Conservation (phyloP, 1,140 invertebrate species). For the Drosophila bocki region DNA sequence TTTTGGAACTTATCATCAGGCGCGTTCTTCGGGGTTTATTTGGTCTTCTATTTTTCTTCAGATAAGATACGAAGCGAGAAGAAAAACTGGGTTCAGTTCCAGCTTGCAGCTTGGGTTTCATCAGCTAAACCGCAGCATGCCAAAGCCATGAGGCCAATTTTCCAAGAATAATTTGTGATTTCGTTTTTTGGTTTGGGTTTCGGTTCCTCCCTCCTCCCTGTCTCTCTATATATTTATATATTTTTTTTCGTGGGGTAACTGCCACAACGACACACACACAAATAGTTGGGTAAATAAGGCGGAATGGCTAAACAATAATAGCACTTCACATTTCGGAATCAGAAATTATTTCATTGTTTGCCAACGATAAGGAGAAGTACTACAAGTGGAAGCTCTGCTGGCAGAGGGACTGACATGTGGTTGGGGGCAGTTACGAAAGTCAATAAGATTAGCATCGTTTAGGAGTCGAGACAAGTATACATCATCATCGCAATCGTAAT, state of each 20-base stretch:
- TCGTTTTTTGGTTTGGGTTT: constrained; percentile 37
- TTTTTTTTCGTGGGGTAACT: not conserved
- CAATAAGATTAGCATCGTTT: constrained; percentile 43
- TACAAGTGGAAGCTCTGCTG: constrained; percentile 20
- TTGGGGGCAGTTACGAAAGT: constrained; percentile 32
- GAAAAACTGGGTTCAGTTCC: constrained; percentile 36
- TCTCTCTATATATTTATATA: not conserved
- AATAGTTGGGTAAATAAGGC: constrained; percentile 36
- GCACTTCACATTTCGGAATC: constrained; percentile 38
- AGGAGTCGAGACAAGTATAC: constrained; percentile 1
- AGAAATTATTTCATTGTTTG: constrained; percentile 45
- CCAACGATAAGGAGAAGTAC: constrained; percentile 29
- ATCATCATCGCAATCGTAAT: not conserved
- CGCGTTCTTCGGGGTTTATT: constrained; percentile 11
- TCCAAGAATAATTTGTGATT: constrained; percentile 74
- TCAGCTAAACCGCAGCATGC: constrained; percentile 58
- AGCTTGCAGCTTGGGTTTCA: constrained; percentile 31
- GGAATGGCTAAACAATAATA: constrained; percentile 39
- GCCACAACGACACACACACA: constrained; percentile 7
- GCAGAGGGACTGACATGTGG: constrained; percentile 19
- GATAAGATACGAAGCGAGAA: constrained; percentile 10
- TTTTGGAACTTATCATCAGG: constrained; percentile 69
- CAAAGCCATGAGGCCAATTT: constrained; percentile 73
- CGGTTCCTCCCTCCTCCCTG: not conserved
- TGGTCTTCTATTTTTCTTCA: constrained; percentile 39